A percentile compares a stretch with the other conserved stretches of the same genome.
Evolutionary conservation across 1,140 invertebrate genomes (phyloP).

Genomic region (Pemphigus obesinymphae): DNA sequence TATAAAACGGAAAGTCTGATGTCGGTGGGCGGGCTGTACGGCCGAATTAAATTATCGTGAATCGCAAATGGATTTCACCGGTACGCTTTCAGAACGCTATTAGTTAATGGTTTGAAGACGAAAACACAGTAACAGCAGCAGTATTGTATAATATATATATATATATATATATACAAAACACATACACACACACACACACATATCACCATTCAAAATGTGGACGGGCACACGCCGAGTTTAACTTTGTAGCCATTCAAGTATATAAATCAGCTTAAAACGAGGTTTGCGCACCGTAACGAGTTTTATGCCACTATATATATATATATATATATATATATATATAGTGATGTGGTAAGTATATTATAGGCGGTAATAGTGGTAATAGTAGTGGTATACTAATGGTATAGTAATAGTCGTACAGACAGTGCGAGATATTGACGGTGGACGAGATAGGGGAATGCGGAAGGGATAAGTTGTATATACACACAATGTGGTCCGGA

Average conservation of each 20-base stretch:
- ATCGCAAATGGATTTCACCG: conserved; percentile 20
- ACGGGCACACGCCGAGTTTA: conserved; percentile 4
- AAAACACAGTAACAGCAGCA: not conserved
- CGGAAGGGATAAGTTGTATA: too few relatives aligned
- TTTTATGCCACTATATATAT: not conserved
- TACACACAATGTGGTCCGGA: too few relatives aligned
- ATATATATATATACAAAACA: not conserved
- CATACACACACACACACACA: not conserved
- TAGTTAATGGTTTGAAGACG: conserved; percentile 20
- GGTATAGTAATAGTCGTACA: not conserved
- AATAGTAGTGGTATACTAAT: not conserved
- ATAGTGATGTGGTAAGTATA: not conserved
- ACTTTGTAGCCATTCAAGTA: conserved; percentile 14
- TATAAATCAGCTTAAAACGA: conserved; percentile 15
- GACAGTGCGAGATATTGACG: too few relatives aligned
- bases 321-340: too few relatives aligned
- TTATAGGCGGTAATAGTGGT: not conserved
- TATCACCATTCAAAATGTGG: not conserved
- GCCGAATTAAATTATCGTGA: conserved; percentile 22
- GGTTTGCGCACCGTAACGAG: not conserved
- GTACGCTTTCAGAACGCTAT: conserved; percentile 18
- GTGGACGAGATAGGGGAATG: too few relatives aligned
- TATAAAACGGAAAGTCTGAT: not conserved
- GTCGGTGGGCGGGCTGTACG: not conserved
- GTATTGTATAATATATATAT: not conserved